Evolutionary conservation across 2,113 vertebrate species (phyloP).

Genomic region (Caloenas nicobarica): DNA sequence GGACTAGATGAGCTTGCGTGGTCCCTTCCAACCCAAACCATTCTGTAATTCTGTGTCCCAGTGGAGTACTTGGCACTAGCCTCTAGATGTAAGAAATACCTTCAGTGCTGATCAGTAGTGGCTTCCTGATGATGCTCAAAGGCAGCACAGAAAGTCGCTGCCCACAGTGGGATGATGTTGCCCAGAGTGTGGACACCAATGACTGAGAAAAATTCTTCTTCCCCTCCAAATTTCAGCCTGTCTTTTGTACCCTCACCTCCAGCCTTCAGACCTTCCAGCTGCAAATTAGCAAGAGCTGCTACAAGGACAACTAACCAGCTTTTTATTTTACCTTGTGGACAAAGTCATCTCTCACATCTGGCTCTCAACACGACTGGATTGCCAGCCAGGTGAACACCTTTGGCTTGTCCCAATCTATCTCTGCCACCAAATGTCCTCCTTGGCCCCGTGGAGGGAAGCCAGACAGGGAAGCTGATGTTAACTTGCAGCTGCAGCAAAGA

Average conservation of each 20-base stretch:
- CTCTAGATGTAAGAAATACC: neutral
- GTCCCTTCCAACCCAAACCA: no score
- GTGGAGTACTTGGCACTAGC: neutral
- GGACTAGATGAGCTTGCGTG: no score
- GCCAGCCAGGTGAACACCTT: neutral
- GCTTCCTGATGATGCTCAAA: neutral
- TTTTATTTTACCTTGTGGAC: rapidly evolving
- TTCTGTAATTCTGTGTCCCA: no score
- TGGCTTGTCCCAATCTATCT: neutral
- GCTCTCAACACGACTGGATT: neutral
- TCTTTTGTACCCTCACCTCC: neutral
- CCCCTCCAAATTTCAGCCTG: neutral
- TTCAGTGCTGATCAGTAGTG: neutral
- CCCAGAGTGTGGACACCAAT: neutral
- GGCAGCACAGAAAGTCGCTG: neutral
- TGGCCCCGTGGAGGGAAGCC: neutral
- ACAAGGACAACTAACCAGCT: neutral
- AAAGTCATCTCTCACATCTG: neutral
- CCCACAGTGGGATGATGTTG: rapidly evolving
- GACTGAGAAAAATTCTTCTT: neutral
- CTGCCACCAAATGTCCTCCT: neutral
- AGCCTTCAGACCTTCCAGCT: neutral
- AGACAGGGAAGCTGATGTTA: neutral
- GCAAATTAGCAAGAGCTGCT: neutral
- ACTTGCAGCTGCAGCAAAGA: neutral